Percentiles rank a stretch among this genome's conserved stretches.
Evolutionary conservation across 2,888 invertebrate genomes (phyloP).

Genomic region (Cryptosula pallasiana): DNA sequence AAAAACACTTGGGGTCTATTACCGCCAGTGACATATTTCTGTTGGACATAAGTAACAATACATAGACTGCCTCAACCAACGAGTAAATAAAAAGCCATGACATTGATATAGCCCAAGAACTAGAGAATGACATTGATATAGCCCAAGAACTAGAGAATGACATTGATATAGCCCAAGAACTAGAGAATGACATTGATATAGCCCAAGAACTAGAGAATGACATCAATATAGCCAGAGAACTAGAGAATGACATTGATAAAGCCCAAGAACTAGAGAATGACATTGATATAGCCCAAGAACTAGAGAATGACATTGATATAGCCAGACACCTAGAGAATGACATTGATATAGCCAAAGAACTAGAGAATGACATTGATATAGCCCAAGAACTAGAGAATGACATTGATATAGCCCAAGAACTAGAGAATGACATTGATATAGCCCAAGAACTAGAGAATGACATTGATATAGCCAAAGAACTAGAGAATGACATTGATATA

Average conservation of each 20-base stretch:
- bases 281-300: neutral
- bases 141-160: neutral
- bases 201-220: neutral
- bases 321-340: neutral
- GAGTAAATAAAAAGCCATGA: too few species aligned
- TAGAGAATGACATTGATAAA: neutral
- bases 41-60: too few species aligned
- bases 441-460: neutral
- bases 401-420: neutral
- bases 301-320: too few species aligned
- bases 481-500: neutral
- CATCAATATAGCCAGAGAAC: neutral
- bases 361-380: neutral
- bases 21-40: too few species aligned
- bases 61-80: too few species aligned
- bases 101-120: too few species aligned
- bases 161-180: neutral
- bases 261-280: neutral
- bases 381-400: neutral
- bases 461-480: neutral
- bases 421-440: too few species aligned
- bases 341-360: neutral
- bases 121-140: neutral
- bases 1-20: too few species aligned
- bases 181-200: neutral